Base-by-base conservation (phyloP, 2,113 vertebrate genomes). In the Seriola aureovittata region DNA sequence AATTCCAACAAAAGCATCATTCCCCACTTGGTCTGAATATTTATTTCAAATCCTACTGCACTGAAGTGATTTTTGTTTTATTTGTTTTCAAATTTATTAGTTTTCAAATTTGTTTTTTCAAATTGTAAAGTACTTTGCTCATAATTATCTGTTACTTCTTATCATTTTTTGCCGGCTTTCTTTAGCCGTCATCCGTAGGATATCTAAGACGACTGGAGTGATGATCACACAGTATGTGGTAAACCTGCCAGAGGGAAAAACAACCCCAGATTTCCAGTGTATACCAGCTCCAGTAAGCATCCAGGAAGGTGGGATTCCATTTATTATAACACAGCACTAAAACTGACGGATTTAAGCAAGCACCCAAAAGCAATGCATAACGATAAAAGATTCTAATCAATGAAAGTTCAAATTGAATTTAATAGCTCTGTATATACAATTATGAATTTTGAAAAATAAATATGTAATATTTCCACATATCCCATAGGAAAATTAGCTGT, bases 141-240 rank as follows among this genome's bases (percentile, higher is more conserved):
- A 9, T n/a, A 34, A 23, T 25, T 25, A n/a, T 54, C 11, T 25
- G 1, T 16, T 66, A 25, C 0, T 7, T 32, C 59, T 57, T 29
- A 5, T 32, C 19, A 2, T 14, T 0, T 65, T 71, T 52, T 59
- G 34, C 14, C 40, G 25, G 1, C 4, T 83, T 63, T 78, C 9
- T 85, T 75, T 62, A 95, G 94, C 71, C 40, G 46, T 42, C n/a
- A 88, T 93, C 48, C 90, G 89, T 21, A 96, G 87, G 93, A 96
- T 92, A 92, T 96, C 96, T 19, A 86, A 93, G 46, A 32, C 92
- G 70, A 94, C 95, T 0, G 97, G 97, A 16, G 96, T 97, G 77
- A 74, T 90, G 4, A 88, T 97, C 81, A 94, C 88, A 5, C 96
- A 96, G 78, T 95, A 94, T 85, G 88, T 93, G 58, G 88, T 93